Percentiles rank a stretch among this genome's conserved stretches.
Evolutionary conservation across 2,888 invertebrate species (phyloP).

Genomic region (Acronicta aceris): DNA sequence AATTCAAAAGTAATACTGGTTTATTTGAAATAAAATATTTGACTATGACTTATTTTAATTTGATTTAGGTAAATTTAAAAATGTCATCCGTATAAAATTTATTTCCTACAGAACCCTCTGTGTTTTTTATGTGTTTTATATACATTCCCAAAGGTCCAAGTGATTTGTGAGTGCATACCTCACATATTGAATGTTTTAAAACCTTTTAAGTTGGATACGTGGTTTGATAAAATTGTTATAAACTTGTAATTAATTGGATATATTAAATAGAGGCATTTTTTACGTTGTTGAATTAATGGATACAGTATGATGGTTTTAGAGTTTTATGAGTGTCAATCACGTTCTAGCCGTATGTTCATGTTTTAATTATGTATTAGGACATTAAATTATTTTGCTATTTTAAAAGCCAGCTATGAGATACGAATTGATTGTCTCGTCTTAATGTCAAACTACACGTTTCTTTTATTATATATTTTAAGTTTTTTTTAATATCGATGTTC

Average conservation of each 20-base stretch:
- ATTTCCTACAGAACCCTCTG: slow-evolving; percentile 54
- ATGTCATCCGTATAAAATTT: too few species aligned
- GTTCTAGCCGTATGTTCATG: neutral
- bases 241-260: slow-evolving; percentile 82
- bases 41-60: too few species aligned
- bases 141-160: slow-evolving; percentile 51
- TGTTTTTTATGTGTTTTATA: slow-evolving; percentile 16
- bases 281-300: slow-evolving; percentile 43
- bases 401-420: too few species aligned
- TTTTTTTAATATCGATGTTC: too few species aligned
- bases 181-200: slow-evolving; percentile 84
- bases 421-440: too few species aligned
- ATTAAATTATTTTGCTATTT: too few species aligned
- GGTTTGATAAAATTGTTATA: slow-evolving; percentile 77
- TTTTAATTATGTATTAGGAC: neutral
- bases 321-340: slow-evolving; percentile 22
- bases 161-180: slow-evolving; percentile 79
- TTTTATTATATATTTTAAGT: too few species aligned
- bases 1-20: too few species aligned
- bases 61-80: too few species aligned
- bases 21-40: too few species aligned
- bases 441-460: too few species aligned
- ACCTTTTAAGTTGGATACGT: slow-evolving; percentile 81
- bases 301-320: slow-evolving; percentile 11
- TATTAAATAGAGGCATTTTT: slow-evolving; percentile 70